A percentile compares a stretch with the other conserved stretches of the same genome.
Conservation (phyloP, 1,140 invertebrate genomes). For the Drosophila watanabei region DNA sequence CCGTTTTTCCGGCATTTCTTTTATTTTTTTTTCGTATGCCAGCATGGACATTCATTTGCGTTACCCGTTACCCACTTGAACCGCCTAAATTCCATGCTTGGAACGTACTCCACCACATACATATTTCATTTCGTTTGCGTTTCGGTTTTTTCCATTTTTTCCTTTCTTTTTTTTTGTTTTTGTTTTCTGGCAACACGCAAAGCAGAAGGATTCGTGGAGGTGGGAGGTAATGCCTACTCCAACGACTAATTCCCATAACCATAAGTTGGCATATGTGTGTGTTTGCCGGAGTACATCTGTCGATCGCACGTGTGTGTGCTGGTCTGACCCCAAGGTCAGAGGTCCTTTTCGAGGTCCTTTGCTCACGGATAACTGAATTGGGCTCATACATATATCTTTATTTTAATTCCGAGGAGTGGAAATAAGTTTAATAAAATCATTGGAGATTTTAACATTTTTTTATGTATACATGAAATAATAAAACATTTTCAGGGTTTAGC, state of each 20-base stretch:
- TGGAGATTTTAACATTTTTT: not conserved
- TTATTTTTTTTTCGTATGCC: constrained; percentile 28
- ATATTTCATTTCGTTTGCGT: constrained; percentile 70
- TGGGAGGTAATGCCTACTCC: constrained; percentile 10
- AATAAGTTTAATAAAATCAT: not conserved
- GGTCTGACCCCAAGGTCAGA: constrained; percentile 28
- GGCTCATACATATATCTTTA: not conserved
- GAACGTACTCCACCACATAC: constrained; percentile 53
- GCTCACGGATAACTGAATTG: constrained; percentile 28
- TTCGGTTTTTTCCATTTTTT: constrained; percentile 33
- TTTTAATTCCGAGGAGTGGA: constrained; percentile 2
- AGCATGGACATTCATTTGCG: constrained; percentile 46
- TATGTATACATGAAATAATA: not conserved
- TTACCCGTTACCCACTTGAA: constrained; percentile 55
- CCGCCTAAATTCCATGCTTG: constrained; percentile 54
- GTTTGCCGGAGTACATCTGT: constrained; percentile 41
- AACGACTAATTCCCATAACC: constrained; percentile 48
- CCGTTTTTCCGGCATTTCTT: constrained; percentile 23
- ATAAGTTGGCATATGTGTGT: constrained; percentile 39
- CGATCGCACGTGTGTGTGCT: constrained; percentile 58
- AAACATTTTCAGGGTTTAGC: too few species aligned
- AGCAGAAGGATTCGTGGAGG: constrained; percentile 14
- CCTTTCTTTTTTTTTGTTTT: not conserved
- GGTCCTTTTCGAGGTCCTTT: constrained; percentile 10
- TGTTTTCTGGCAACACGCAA: constrained; percentile 52